Evolutionary conservation across 2,113 vertebrate genomes (phyloP), one percentile per base, ranked within the genome.

Genomic region (Phylloscopus whistleri): DNA sequence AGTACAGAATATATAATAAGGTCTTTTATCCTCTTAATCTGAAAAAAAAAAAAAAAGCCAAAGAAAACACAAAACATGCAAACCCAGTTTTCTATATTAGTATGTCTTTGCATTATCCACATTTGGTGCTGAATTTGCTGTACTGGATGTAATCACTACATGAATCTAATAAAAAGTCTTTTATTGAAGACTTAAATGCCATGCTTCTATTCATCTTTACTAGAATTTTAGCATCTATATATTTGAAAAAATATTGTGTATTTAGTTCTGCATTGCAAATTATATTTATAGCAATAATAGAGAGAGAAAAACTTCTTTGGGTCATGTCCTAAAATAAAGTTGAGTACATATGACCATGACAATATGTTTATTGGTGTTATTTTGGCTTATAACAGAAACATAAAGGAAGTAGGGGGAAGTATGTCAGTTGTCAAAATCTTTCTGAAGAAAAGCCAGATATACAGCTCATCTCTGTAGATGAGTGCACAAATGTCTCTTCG

Each of bases 131-230:
- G 16, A 37, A 46, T 84, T 73, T 68, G 35, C 10, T 6, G 2
- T 24, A 24, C 8, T 35, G 17, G 16, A 19, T 46, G 4, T 26
- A 80, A 48, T 80, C 0, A 0, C 12, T 77, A 24, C 30, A 30
- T 39, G 4, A 14, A 48, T 56, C 5, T 58, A 72, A 53, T 55
- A 44, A 16, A 59, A 87, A 48, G 3, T 30, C 2, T 15, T 39
- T 59, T 23, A 44, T 4, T 85, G n/a, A 3, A 67, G 6, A 10
- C 68, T 62, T 67, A 87, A 88, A 60, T 67, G 14, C 2, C n/a
- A 44, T 75, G 33, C 27, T 78, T 67, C 39, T 84, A 48, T 41
- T 63, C 1, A 67, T 20, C 21, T 73, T 64, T n/a, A 66, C 22
- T 24, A 46, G n/a, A 73, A 26, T 13, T 51, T 64, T 43, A 46